phyloP scores from a whole-genome alignment of 2,888 invertebrate species.

The Chalcosyrphus nemorum region DNA sequence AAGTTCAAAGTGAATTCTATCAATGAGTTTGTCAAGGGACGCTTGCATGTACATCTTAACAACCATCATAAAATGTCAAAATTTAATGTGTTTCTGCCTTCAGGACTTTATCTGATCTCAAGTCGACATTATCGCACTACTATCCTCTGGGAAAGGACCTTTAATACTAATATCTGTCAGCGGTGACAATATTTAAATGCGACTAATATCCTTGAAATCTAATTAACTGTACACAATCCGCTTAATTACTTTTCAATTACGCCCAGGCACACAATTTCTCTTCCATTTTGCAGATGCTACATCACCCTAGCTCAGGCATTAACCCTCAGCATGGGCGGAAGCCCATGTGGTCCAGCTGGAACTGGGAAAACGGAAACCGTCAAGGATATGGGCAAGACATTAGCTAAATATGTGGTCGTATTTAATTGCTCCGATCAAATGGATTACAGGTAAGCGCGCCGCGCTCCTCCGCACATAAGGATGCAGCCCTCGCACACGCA shows the following conservation, averaged over 20 bases:
- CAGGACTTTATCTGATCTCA: background rate
- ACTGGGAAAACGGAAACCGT: constrained; percentile 99
- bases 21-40: background rate
- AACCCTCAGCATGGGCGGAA: constrained; percentile 97
- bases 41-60: too few species aligned
- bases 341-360: constrained; percentile 98
- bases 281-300: constrained; percentile 88
- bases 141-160: background rate
- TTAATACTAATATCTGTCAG: too few species aligned
- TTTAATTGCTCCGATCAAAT: constrained; percentile 99
- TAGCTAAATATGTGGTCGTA: constrained; percentile 98
- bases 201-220: background rate
- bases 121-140: background rate
- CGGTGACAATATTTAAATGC: background rate
- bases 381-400: constrained; percentile 98
- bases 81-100: background rate
- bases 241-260: constrained; percentile 53
- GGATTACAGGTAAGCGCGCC: constrained; percentile 89
- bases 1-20: constrained; percentile 1
- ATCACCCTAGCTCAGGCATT: constrained; percentile 98
- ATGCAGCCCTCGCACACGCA: constrained; percentile 5
- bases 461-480: background rate
- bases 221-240: constrained; percentile 19
- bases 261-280: background rate
- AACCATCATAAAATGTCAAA: background rate